Evolutionary conservation across 2,797 vertebrate genomes (phyloP).

Genomic region (Astyanax mexicanus): DNA sequence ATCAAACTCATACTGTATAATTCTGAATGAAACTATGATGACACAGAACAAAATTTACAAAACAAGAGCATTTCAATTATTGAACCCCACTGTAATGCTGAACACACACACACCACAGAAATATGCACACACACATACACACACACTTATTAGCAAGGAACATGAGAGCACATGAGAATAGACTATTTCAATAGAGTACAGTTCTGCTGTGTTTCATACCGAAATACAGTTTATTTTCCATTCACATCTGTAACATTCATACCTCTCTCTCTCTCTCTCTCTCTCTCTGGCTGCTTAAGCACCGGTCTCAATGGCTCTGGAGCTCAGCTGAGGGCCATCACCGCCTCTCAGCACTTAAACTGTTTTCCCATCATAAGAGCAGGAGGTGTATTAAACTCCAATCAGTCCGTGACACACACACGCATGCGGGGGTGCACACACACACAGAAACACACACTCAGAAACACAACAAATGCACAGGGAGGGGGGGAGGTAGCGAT

Average conservation of each 20-base stretch:
- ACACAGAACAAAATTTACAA: too few species aligned
- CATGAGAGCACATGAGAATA: too few species aligned
- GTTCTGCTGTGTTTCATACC: background rate
- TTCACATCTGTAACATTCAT: constrained; percentile 13
- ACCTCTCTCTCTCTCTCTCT: constrained; percentile 12
- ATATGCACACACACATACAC: too few species aligned
- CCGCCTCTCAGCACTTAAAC: constrained; percentile 24
- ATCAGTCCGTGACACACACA: constrained; percentile 32
- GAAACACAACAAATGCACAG: background rate
- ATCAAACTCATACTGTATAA: too few species aligned
- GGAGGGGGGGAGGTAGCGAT: background rate
- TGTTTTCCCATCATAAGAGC: constrained; percentile 34
- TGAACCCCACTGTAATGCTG: too few species aligned
- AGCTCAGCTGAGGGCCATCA: constrained; percentile 26
- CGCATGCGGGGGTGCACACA: constrained; percentile 21
- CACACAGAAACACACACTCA: background rate
- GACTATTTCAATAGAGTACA: background rate
- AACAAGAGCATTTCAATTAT: too few species aligned
- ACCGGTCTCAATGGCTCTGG: constrained; percentile 29
- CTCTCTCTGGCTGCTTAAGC: constrained; percentile 23
- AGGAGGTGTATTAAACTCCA: constrained; percentile 45
- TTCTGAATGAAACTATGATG: too few species aligned
- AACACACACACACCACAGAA: constrained; percentile 38
- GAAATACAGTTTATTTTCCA: background rate
- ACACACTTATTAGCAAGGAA: background rate